Percentiles rank a stretch among this genome's conserved stretches.
Evolutionary conservation across 2,888 invertebrate genomes (phyloP).

Genomic region (Tricholauxania praeusta): DNA sequence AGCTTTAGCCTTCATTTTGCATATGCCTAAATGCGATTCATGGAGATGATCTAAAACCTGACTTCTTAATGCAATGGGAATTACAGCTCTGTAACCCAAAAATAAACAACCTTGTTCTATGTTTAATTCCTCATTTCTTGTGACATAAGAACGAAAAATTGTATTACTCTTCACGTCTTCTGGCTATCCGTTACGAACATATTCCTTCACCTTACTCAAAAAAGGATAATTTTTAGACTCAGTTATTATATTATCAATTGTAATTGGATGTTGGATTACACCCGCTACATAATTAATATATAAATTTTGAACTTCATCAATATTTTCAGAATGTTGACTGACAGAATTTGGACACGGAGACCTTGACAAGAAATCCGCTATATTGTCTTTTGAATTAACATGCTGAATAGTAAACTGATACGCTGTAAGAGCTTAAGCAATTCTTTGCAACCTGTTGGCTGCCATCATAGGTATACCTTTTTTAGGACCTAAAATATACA

Average conservation of each 20-base stretch:
- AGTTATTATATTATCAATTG: conserved; percentile 19
- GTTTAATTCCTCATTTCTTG: conserved; percentile 31
- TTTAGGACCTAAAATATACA: no score
- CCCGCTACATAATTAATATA: background rate
- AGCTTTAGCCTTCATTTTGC: fast-evolving
- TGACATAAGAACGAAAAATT: conserved; percentile 32
- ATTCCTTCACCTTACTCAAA: conserved; percentile 1
- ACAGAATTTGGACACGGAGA: conserved; percentile 18
- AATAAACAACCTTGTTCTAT: conserved; percentile 39
- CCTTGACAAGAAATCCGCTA: conserved; percentile 50
- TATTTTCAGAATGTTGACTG: conserved; percentile 9
- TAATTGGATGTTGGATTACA: conserved; percentile 3
- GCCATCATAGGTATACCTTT: no score
- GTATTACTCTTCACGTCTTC: conserved; percentile 16
- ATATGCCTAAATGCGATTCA: no score
- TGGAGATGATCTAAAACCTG: conserved; percentile 19
- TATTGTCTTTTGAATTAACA: conserved; percentile 45
- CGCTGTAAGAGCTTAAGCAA: conserved; percentile 46
- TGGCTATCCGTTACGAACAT: conserved; percentile 10
- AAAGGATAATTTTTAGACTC: conserved; percentile 23
- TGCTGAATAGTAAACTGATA: conserved; percentile 48
- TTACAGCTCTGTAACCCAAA: conserved; percentile 43
- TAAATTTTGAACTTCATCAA: conserved; percentile 30
- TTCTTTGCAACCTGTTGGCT: conserved; percentile 42
- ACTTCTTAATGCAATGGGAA: conserved; percentile 28